phyloP scores from a whole-genome alignment of 2,797 vertebrate species.

The Sciurus vulgaris region DNA sequence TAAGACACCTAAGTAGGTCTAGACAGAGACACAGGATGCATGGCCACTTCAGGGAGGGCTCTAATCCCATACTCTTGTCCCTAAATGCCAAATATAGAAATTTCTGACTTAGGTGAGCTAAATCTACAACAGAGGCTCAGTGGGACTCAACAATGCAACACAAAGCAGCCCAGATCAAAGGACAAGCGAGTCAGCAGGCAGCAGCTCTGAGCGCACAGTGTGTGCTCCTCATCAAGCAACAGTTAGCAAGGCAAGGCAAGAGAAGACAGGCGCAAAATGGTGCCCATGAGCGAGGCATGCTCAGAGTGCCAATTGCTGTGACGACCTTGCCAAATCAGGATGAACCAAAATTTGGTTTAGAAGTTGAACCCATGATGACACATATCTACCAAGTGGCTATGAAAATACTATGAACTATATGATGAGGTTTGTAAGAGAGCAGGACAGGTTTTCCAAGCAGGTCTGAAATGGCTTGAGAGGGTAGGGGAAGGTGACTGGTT shows the following conservation, averaged over 20 bases:
- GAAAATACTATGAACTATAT: not conserved
- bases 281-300: too few relatives aligned
- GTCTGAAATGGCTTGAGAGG: not conserved
- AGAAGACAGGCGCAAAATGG: not conserved
- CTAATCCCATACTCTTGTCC: not conserved
- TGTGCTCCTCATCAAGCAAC: too few relatives aligned
- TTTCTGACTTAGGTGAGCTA: not conserved
- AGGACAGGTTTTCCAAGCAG: not conserved
- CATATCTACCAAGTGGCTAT: too few relatives aligned
- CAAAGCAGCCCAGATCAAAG: not conserved
- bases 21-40: not conserved
- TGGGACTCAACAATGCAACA: not conserved
- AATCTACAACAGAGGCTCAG: not conserved
- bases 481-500: not conserved
- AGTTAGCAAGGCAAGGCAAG: not conserved
- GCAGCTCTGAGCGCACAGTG: not conserved
- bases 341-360: not conserved
- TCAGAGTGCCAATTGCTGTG: not conserved
- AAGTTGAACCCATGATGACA: too few relatives aligned
- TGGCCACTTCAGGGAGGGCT: not conserved
- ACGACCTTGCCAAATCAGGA: not conserved
- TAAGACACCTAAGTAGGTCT: not conserved
- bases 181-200: not conserved
- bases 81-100: not conserved
- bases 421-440: not conserved